These are phyloP conservation scores for Syrista parreyssii DNA, from an alignment of 2,888 invertebrate genomes.

Conservation along the genomic window DNA sequence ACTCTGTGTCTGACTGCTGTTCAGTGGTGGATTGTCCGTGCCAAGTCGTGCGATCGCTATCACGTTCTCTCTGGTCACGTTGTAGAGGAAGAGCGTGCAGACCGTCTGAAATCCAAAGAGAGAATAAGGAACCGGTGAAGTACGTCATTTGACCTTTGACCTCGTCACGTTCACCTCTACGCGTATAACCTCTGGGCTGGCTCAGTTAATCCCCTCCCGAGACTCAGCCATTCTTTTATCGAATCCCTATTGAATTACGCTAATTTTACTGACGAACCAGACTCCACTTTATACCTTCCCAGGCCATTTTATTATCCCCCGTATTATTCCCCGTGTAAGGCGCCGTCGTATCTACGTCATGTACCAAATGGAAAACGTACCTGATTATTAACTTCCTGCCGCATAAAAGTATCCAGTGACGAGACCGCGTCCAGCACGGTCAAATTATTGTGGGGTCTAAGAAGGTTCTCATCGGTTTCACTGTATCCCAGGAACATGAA, in stretches of 20 bases:
- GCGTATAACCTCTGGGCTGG: too few species aligned
- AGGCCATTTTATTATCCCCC: background rate
- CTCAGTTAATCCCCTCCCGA: background rate
- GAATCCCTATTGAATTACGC: background rate
- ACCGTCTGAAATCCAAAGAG: conserved; percentile 73
- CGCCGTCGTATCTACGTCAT: background rate
- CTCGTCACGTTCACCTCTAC: background rate
- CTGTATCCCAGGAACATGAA: conserved; percentile 92
- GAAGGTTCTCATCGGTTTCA: conserved; percentile 85
- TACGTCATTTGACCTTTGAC: background rate
- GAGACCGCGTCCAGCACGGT: conserved; percentile 87
- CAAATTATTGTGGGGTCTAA: conserved; percentile 84
- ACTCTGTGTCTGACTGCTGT: conserved; percentile 71
- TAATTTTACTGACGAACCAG: background rate
- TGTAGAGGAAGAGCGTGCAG: conserved; percentile 86
- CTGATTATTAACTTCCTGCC: conserved; percentile 79
- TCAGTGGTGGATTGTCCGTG: conserved; percentile 68
- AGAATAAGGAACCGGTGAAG: background rate
- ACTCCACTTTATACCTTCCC: background rate
- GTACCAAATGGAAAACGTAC: conserved; percentile 59
- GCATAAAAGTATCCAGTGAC: conserved; percentile 83
- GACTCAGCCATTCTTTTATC: background rate
- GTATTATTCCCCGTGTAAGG: background rate
- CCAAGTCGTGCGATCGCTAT: conserved; percentile 85
- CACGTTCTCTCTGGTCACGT: conserved; percentile 88